Evolutionary conservation across 2,113 vertebrate species (phyloP).

Genomic region (Pseudopipra pipra): DNA sequence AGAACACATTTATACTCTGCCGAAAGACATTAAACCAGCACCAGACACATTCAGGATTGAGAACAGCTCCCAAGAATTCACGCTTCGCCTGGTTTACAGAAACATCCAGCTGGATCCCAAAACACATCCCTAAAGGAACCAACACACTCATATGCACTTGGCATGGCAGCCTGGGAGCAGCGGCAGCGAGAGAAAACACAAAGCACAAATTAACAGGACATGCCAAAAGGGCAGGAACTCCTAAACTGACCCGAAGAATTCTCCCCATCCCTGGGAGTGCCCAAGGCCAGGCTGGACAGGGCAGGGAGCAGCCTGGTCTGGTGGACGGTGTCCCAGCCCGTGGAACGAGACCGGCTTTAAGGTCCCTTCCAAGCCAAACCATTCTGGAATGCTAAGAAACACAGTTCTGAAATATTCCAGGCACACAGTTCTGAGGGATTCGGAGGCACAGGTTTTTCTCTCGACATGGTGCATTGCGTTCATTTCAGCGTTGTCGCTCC

Average conservation of each 20-base stretch:
- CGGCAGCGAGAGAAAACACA: neutral
- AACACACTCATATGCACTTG: neutral
- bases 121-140: neutral
- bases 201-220: neutral
- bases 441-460: neutral
- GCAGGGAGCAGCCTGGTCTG: neutral
- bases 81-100: neutral
- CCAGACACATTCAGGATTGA: neutral
- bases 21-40: neutral
- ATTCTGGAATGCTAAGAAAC: neutral
- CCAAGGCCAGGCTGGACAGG: neutral
- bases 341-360: neutral
- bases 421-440: neutral
- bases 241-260: neutral
- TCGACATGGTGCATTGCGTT: neutral
- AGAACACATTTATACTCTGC: neutral
- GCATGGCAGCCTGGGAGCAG: slow-evolving; percentile 23
- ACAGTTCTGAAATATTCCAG: neutral
- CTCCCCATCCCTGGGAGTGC: neutral
- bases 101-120: neutral
- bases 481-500: neutral
- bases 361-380: neutral
- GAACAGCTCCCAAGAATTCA: slow-evolving; percentile 15
- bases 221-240: neutral
- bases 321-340: rapidly evolving